phyloP scores from a whole-genome alignment of 1,140 invertebrate species.

The Hycleus phaleratus region DNA sequence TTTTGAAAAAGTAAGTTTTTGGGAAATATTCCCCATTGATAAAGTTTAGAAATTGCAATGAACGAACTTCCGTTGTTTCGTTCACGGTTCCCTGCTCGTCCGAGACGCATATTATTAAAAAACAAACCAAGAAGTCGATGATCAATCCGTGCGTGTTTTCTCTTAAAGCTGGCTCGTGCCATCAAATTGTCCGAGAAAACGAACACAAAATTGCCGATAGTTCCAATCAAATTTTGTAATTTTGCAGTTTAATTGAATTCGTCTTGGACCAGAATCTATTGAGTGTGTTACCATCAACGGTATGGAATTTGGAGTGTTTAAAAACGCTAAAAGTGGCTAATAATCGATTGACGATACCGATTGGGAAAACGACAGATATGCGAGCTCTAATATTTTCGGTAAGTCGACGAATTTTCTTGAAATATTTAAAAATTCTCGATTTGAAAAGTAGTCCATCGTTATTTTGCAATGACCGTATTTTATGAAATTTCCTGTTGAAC shows the following conservation, averaged over 20 bases:
- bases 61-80: constrained; percentile 39
- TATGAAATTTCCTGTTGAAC: too few species aligned
- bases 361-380: constrained; percentile 46
- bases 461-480: too few species aligned
- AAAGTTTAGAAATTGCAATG: constrained; percentile 11
- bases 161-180: constrained; percentile 12
- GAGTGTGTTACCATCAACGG: constrained; percentile 50
- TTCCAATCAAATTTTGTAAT: not conserved
- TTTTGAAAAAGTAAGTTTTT: constrained; percentile 55
- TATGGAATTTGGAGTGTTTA: constrained; percentile 50
- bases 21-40: not conserved
- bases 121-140: constrained; percentile 17
- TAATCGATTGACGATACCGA: constrained; percentile 48
- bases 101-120: constrained; percentile 37
- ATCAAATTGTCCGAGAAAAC: not conserved
- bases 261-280: constrained; percentile 62
- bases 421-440: not conserved
- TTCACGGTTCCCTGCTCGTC: constrained; percentile 40
- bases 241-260: constrained; percentile 60
- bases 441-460: too few species aligned
- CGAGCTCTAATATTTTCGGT: constrained; percentile 41
- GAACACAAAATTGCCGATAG: too few species aligned
- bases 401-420: constrained; percentile 16
- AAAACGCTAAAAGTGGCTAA: constrained; percentile 53
- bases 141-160: constrained; percentile 18